Conservation (phyloP, 2,797 vertebrate genomes). For the Tragelaphus oryx region DNA sequence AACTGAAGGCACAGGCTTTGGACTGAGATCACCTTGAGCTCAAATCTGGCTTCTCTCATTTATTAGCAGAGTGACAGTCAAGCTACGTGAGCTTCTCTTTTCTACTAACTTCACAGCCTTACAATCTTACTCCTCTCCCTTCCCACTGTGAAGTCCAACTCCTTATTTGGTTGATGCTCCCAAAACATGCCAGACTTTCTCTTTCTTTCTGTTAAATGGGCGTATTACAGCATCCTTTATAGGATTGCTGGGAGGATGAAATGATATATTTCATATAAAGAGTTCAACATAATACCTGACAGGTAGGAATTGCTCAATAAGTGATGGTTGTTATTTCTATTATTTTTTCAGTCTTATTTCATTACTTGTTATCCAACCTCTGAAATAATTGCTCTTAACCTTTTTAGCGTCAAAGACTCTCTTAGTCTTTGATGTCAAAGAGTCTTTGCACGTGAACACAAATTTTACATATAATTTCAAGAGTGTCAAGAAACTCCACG, state of each 20-base stretch:
- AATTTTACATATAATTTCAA: background rate
- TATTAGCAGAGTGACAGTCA: background rate
- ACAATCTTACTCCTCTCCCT: background rate
- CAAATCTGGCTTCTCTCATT: background rate
- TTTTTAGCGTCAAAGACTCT: background rate
- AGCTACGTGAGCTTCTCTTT: background rate
- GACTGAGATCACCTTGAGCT: background rate
- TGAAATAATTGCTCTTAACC: background rate
- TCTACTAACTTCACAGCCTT: background rate
- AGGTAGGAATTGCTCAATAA: background rate
- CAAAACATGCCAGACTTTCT: background rate
- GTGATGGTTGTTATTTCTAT: background rate
- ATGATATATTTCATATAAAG: background rate
- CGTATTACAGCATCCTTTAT: background rate
- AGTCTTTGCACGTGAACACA: background rate
- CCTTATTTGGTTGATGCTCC: background rate
- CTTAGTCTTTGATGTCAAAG: background rate
- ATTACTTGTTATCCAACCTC: background rate
- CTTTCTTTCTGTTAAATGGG: background rate
- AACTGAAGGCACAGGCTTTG: background rate
- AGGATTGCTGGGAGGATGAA: background rate
- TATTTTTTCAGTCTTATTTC: constrained; percentile 11
- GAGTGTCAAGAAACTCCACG: background rate
- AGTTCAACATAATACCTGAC: background rate
- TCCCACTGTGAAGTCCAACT: background rate